These are phyloP conservation scores for Neodontobutis hainanensis DNA, from an alignment of 2,113 vertebrate genomes.

Conservation along the genomic window DNA sequence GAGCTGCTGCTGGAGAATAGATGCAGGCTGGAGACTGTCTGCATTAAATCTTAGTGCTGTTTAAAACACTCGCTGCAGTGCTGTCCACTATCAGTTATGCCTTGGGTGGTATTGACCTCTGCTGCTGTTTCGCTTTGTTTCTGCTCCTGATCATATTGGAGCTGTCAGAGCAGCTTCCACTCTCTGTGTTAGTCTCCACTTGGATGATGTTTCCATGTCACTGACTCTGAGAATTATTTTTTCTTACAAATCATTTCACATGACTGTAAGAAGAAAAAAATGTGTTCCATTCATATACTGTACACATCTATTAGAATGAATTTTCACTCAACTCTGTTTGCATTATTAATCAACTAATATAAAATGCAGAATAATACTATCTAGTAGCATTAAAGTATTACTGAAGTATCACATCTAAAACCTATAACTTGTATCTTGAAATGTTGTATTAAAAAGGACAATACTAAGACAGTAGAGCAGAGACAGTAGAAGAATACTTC, in stretches of 20 bases:
- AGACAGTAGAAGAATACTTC: too few species aligned
- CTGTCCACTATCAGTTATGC: not conserved
- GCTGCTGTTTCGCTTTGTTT: conserved; percentile 30
- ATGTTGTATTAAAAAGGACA: too few species aligned
- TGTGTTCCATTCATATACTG: not conserved
- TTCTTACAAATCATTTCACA: not conserved
- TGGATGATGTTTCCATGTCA: not conserved
- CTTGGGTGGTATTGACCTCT: conserved; percentile 36
- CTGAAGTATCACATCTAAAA: too few species aligned
- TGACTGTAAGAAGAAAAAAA: not conserved
- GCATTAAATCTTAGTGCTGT: conserved; percentile 6
- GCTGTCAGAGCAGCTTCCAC: conserved; percentile 24
- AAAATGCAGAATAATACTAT: too few species aligned
- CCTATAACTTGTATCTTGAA: too few species aligned
- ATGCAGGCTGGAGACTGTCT: not conserved
- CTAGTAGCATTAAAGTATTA: too few species aligned
- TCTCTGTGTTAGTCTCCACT: not conserved
- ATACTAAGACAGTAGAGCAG: too few species aligned
- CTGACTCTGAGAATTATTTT: not conserved
- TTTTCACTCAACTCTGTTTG: too few species aligned
- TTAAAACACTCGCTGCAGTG: not conserved
- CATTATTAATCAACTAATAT: too few species aligned
- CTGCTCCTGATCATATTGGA: conserved; percentile 30
- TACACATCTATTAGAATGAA: too few species aligned
- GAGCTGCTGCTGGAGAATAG: not conserved